Base-by-base conservation (phyloP, 2,797 vertebrate species). In the Dendrocincla tyrannina region DNA sequence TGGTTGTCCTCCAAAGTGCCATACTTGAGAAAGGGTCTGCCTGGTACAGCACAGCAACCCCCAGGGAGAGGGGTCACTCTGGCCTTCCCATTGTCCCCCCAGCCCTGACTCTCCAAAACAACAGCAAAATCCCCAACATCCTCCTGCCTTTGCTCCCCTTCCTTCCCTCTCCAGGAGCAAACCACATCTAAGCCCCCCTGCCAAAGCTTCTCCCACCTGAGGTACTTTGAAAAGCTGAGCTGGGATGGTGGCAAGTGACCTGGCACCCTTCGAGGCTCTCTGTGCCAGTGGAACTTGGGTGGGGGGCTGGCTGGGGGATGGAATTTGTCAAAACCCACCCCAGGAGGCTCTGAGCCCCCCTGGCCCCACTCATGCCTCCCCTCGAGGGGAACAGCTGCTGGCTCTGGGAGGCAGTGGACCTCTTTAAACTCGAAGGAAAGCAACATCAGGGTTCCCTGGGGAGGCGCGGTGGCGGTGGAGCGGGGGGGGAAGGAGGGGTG, bases 371-470 rank as follows among this genome's bases (percentile, higher is more conserved):
- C 66, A 74, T 89, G 94, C 90, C 77, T 93, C 76, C 93, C 88
- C 95, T 95, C 8, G 5, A 64, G 66, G n/a, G 67, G 73, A 94
- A 97, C 96, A 97, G 97, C 97, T 98, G 97, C 97, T 98, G 98
- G 93, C 97, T 98, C 98, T 98, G 98, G 98, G 96, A 96, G 94
- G 96, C 88, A 78, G 52, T 44, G 95, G 97, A 97, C 96, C 98
- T 98, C 97, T 98, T 98, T 98, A 98, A 98, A 98, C 98, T 98
- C 98, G 76, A 97, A 98, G 97, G 97, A 97, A 97, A 98, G 97
- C 98, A 96, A 97, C 96, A 42, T 96, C 92, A 97, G 95, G 97
- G 95, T 96, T 96, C 97, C 96, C 97, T 98, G 91, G 89, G 98
- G 98, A 98, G 97, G 98, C 44, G 79, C 91, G 76, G 97, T 96